Conservation (phyloP, 2,797 vertebrate species). For the Poecilia wingei region DNA sequence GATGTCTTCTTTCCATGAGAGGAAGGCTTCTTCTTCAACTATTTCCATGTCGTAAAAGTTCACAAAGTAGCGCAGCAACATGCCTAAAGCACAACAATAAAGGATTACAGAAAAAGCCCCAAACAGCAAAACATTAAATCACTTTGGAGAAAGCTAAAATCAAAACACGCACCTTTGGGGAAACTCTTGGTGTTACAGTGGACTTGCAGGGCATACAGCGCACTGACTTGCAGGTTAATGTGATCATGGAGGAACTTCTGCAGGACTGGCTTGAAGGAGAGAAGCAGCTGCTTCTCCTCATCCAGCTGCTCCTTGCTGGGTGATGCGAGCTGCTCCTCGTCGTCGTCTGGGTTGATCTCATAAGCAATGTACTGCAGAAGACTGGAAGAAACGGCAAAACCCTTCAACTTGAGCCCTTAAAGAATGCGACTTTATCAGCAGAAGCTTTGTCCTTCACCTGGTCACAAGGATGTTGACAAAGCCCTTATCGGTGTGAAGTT, state of each 20-base stretch:
- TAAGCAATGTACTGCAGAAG: conserved; percentile 91
- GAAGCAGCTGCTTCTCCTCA: conserved; percentile 92
- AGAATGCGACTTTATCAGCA: not conserved
- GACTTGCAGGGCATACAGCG: conserved; percentile 96
- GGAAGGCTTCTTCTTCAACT: conserved; percentile 98
- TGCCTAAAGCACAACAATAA: conserved; percentile 80
- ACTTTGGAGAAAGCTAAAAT: not conserved
- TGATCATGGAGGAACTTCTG: conserved; percentile 99
- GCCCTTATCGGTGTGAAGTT: conserved; percentile 97
- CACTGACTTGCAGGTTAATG: conserved; percentile 93
- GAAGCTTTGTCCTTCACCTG: conserved; percentile 78
- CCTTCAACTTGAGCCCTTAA: not conserved
- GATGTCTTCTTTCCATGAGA: conserved; percentile 99
- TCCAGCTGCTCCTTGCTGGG: conserved; percentile 95
- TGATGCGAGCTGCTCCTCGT: conserved; percentile 88
- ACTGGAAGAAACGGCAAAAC: conserved; percentile 64
- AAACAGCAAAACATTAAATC: not conserved
- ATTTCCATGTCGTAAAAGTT: conserved; percentile 99
- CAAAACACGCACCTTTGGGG: conserved; percentile 88
- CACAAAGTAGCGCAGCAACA: conserved; percentile 98
- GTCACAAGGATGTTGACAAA: conserved; percentile 99
- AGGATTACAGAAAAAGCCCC: not conserved
- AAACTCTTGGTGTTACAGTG: conserved; percentile 94
- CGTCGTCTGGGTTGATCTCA: conserved; percentile 90
- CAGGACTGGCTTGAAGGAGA: conserved; percentile 97